Evolutionary conservation across 1,140 invertebrate genomes (phyloP).

Genomic region (Elymnias hypermnestra): DNA sequence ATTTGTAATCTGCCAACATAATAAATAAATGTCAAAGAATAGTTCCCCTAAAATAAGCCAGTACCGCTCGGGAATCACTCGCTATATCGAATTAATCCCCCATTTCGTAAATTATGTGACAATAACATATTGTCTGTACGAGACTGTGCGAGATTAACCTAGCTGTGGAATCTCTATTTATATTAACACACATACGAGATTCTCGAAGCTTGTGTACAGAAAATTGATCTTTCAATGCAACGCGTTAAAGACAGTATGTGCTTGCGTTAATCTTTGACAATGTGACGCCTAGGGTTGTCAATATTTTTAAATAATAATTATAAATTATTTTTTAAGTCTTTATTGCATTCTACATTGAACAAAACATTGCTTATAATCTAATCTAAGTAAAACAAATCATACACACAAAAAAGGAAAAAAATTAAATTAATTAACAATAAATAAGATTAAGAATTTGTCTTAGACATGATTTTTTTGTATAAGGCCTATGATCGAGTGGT

Average conservation of each 20-base stretch:
- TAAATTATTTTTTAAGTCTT: no score
- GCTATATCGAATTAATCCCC: constrained; percentile 49
- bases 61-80: constrained; percentile 39
- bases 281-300: not conserved
- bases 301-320: no score
- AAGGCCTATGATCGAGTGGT: no score
- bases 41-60: constrained; percentile 35
- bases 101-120: constrained; percentile 58
- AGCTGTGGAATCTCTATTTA: constrained; percentile 49
- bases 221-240: not conserved
- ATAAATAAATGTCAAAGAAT: constrained; percentile 24
- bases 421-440: no score
- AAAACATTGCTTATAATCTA: no score
- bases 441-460: no score
- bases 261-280: constrained; percentile 2
- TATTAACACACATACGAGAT: constrained; percentile 27
- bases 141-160: constrained; percentile 42
- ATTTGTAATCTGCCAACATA: constrained; percentile 20
- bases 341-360: no score
- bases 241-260: constrained; percentile 12
- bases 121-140: constrained; percentile 52
- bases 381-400: no score
- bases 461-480: no score
- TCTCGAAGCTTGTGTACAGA: not conserved
- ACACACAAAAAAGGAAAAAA: no score